Base-by-base conservation (phyloP, 2,113 vertebrate genomes). In the Phycodurus eques region DNA sequence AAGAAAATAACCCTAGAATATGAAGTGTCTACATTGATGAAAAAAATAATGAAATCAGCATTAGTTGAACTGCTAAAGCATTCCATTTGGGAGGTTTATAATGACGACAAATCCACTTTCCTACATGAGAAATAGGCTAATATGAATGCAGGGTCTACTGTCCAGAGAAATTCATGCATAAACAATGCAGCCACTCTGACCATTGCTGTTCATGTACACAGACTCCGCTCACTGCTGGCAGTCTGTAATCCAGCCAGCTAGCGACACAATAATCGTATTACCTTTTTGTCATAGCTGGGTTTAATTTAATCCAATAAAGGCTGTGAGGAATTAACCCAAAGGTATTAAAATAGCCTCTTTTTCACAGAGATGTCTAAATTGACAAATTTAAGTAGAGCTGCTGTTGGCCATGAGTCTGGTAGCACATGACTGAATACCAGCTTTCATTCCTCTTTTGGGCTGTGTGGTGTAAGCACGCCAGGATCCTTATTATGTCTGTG, bases 401-500 rank as follows among this genome's bases (percentile, higher is more conserved):
- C 51, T 61, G 78, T 44, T 73, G 71, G 57, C 43, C 80, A 69
- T 78, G 88, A 22, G 71, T 67, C 86, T 80, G 72, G 79, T 72
- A 86, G 87, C 71, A 73, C 77, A 86, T 78, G 74, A 79, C 86
- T 84, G 89, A 77, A 89, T 89, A 92, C 87, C 82, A 59, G 73
- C 80, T 94, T 91, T 93, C 90, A 94, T 78, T 71, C 59, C 74
- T 81, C 80, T 87, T 82, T 80, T 44, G 69, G 81, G 75, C 73
- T 75, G 60, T 67, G 71, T 35, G 70, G 77, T 15, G 27, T 71
- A 84, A 87, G 89, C 90, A 81, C 88, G 77, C 85, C 88, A 89
- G 89, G 73, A 91, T 84, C 89, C 86, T 93, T 94, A 95, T 94
- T 89, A 91, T 93, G 91, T 94, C 92, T 92, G 90, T 89, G 89